Base-by-base conservation (phyloP, 1,140 invertebrate species). In the Thaumatotibia leucotreta region DNA sequence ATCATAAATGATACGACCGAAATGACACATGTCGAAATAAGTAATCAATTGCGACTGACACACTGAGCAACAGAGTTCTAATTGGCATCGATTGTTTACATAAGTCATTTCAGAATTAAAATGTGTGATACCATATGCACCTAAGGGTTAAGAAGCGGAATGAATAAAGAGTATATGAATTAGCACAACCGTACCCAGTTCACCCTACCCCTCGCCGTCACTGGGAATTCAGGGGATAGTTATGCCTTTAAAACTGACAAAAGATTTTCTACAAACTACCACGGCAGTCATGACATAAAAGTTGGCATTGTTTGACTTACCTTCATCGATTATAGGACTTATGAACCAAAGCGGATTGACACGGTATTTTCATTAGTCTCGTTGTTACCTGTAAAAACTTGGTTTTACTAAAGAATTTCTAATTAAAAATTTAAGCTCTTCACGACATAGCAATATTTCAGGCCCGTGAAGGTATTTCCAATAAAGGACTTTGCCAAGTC, bases 401-500 rank as follows among this genome's bases (percentile, higher is more conserved):
- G 83, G 88, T 87, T 87, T 82, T 74, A 86, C 79, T 82, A 71
- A 88, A 89, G 86, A 89, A 91, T 91, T 89, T 91, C 79, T 91
- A 89, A 91, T 91, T 91, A 89, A 83, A 84, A 86, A 89, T 85
- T 88, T 89, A 84, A 91, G 84, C 86, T 89, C 82, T 89, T 88
- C 86, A 88, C 82, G 88, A 89, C 86, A 86, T 86, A 88, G 88
- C 86, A 91, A 91, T 91, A 91, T 89, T 91, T 91, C 84, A 89
- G 82, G 81, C 76, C 70, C 81, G 88, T 87, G 84, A 80, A 89
- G 88, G 88, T 91, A 91, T 91, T 91, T 91, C 88, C 88, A 91
- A 91, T 91, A 91, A 91, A 88, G 88, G 88, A 87, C 86, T 88
- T 86, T 88, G 86, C 86, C 88, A 89, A 91, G 86, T 91, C 88